Base-by-base conservation (phyloP, 2,113 vertebrate species). In the Pachypanchax playfairii region DNA sequence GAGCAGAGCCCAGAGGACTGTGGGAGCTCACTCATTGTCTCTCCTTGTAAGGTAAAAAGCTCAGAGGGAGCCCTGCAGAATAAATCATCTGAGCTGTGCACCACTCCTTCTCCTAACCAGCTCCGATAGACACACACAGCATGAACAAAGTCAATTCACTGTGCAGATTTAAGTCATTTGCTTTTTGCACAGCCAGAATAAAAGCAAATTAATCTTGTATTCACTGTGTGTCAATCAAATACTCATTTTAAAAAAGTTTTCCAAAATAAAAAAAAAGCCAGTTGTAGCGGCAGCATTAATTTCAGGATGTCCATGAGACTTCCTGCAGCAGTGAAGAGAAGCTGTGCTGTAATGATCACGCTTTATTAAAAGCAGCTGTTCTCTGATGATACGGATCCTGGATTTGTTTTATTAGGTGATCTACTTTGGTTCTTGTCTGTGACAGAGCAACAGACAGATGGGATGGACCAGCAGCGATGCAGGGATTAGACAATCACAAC, bases 41-140 rank as follows among this genome's bases (percentile, higher is more conserved):
- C 59, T 60, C 89, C 89, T 83, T 90, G 80, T 90, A 90, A 89
- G 87, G 87, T 71, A 79, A 89, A 85, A 89, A 83, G 73, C 75
- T 82, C 62, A 50, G 77, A 69, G 54, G 35, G 73, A 85, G 81
- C 59, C 54, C 66, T 25, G 77, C 57, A 50, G 39, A 59, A 59
- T 88, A 85, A 87, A 85, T 85, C 82, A 78, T 66, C 60, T 20
- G 57, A 57, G 81, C 83, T 66, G 74, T 17, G 25, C 80, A 46
- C 72, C 51, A 52, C 71, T 75, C 35, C 53, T 57, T 62, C 73
- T 69, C 70, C 52, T 65, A n/a, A 26, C 57, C 24, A 35, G 72
- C 59, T 63, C 66, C 42, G 17, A 29, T 31, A 60, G 29, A 57
- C 60, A 47, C 58, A 68, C 38, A 51, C 54, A 65, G 39, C 20